These are phyloP conservation scores for Phoxinus dragarum DNA, from an alignment of 2,797 vertebrate genomes.

Conservation along the genomic window DNA sequence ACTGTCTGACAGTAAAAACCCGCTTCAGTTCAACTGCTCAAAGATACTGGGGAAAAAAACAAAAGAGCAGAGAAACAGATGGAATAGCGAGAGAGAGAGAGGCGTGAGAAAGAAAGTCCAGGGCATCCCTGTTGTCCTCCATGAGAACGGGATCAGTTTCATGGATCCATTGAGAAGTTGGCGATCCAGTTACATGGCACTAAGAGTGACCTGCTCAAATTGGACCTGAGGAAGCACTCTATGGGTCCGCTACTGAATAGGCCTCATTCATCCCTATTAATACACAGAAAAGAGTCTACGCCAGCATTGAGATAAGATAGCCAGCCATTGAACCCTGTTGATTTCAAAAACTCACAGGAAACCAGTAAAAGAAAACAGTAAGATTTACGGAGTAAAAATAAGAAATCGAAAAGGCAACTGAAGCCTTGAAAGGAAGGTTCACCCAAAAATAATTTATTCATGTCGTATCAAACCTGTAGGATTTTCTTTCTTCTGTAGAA, in stretches of 20 bases:
- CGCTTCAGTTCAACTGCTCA: constrained; percentile 43
- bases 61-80: constrained; percentile 38
- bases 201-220: constrained; percentile 69
- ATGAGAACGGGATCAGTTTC: constrained; percentile 73
- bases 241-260: constrained; percentile 65
- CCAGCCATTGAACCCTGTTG: constrained; percentile 62
- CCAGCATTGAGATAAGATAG: constrained; percentile 73
- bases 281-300: constrained; percentile 68
- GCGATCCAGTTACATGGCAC: constrained; percentile 78
- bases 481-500: neutral
- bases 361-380: constrained; percentile 12
- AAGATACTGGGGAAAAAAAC: neutral
- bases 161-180: constrained; percentile 72
- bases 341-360: constrained; percentile 40
- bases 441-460: neutral
- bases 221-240: constrained; percentile 64
- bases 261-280: constrained; percentile 69
- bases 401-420: neutral
- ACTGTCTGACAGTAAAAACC: constrained; percentile 9
- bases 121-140: constrained; percentile 69
- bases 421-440: neutral
- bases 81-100: neutral
- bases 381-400: neutral
- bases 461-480: neutral
- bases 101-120: constrained; percentile 34